Conservation (phyloP, 1,140 invertebrate species). For the Sycobia sp. region DNA sequence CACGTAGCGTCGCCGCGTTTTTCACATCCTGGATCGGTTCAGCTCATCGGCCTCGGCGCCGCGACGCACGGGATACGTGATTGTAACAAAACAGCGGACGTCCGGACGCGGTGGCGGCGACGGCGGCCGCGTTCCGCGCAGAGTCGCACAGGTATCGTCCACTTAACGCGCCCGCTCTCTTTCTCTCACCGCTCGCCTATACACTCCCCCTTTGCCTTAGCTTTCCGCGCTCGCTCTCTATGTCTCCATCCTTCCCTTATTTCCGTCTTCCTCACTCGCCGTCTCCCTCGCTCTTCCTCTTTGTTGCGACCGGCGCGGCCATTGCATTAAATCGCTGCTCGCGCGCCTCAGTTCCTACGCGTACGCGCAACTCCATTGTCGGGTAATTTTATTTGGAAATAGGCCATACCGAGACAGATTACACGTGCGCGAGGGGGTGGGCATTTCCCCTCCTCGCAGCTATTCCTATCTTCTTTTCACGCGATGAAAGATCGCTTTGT, state of each 20-base stretch:
- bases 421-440: no score
- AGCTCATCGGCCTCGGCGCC: conserved; percentile 34
- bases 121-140: no score
- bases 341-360: no score
- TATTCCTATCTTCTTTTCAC: background rate
- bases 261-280: conserved; percentile 32
- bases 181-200: no score
- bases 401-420: conserved; percentile 12
- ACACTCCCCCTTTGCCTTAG: conserved; percentile 30
- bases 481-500: no score
- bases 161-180: conserved; percentile 9
- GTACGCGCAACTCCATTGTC: conserved; percentile 8
- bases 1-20: conserved; percentile 18
- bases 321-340: conserved; percentile 9
- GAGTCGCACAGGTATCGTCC: conserved; percentile 57
- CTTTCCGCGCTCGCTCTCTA: conserved; percentile 24
- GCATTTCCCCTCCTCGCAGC: conserved; percentile 8
- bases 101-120: conserved; percentile 53
- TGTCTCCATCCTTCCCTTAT: conserved; percentile 35
- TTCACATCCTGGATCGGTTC: conserved; percentile 50
- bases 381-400: conserved; percentile 24
- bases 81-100: conserved; percentile 59
- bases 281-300: no score
- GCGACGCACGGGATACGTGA: conserved; percentile 46
- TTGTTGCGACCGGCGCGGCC: conserved; percentile 6